These are phyloP conservation scores for Bombycilla garrulus DNA, from an alignment of 2,113 vertebrate genomes.

Conservation along the genomic window DNA sequence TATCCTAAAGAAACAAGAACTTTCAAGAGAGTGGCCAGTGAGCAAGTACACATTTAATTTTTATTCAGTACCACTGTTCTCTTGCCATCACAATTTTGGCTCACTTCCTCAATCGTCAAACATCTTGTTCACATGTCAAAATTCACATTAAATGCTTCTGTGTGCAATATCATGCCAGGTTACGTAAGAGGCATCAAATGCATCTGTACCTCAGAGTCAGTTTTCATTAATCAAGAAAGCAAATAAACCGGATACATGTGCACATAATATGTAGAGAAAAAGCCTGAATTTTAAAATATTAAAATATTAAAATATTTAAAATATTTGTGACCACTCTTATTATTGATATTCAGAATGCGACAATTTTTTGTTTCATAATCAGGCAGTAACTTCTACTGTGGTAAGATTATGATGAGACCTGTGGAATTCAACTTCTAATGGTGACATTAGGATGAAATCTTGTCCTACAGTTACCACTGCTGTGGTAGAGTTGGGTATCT, in stretches of 20 bases:
- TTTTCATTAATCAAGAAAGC: background rate
- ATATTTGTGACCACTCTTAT: background rate
- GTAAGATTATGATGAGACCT: background rate
- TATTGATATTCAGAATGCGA: background rate
- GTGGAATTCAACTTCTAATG: background rate
- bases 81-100: background rate
- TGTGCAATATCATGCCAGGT: background rate
- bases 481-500: background rate
- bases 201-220: background rate
- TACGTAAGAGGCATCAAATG: background rate
- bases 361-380: background rate
- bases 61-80: background rate
- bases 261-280: background rate
- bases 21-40: background rate
- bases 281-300: background rate
- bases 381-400: background rate
- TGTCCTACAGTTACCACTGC: background rate
- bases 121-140: background rate
- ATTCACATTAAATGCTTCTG: background rate
- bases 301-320: too few relatives aligned
- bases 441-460: background rate
- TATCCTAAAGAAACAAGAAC: background rate
- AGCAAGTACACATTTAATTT: background rate
- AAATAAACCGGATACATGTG: background rate
- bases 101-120: background rate